phyloP scores from a whole-genome alignment of 2,113 vertebrate genomes.

The Atherinomorus stipes region DNA sequence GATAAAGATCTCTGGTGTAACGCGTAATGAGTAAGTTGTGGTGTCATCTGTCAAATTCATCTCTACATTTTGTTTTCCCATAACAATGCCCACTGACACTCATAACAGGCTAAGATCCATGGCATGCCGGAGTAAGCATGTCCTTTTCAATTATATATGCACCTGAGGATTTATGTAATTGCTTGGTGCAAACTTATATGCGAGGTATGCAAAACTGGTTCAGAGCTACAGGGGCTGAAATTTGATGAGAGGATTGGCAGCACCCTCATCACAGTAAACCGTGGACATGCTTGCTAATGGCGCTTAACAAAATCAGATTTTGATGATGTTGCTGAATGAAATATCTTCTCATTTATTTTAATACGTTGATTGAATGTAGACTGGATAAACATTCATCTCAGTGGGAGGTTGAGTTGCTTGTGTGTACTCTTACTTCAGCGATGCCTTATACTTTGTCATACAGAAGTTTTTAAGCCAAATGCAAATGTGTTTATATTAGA shows the following conservation, averaged over 20 bases:
- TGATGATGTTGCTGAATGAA: neutral
- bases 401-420: neutral
- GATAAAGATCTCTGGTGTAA: conserved; percentile 40
- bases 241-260: conserved; percentile 27
- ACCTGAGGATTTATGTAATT: conserved; percentile 38
- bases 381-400: neutral
- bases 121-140: conserved; percentile 34
- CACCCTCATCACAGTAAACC: neutral
- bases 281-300: neutral
- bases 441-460: no score
- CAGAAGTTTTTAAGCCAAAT: no score
- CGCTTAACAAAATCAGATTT: neutral
- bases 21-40: conserved; percentile 47
- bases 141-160: conserved; percentile 47
- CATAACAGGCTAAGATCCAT: conserved; percentile 44
- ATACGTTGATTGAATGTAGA: neutral
- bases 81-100: conserved; percentile 33
- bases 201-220: conserved; percentile 2
- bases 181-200: conserved; percentile 6
- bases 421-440: no score
- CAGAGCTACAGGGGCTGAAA: neutral
- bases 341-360: neutral
- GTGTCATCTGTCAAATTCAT: conserved; percentile 63
- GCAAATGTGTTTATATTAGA: no score
- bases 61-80: conserved; percentile 36